These are phyloP conservation scores for Scaeva pyrastri DNA, from an alignment of 2,888 invertebrate genomes.

Conservation along the genomic window DNA sequence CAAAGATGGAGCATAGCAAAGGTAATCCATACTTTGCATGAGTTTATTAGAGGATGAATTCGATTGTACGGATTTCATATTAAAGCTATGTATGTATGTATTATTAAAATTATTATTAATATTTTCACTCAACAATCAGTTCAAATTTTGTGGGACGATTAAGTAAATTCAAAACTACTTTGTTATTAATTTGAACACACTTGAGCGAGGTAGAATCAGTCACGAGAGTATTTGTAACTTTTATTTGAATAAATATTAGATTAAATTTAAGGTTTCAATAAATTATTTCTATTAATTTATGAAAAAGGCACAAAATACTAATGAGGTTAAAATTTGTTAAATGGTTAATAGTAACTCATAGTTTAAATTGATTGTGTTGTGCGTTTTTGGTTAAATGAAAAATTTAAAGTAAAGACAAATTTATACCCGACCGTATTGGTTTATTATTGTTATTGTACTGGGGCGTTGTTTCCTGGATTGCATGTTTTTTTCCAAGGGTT, in stretches of 20 bases:
- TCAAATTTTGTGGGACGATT: not conserved
- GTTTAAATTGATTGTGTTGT: conserved; percentile 62
- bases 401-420: conserved; percentile 24
- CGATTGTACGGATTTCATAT: conserved; percentile 66
- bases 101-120: no score
- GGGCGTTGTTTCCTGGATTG: conserved; percentile 62
- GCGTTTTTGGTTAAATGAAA: conserved; percentile 43
- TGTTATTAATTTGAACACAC: conserved; percentile 51
- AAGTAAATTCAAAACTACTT: conserved; percentile 23
- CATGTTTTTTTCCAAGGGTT: conserved; percentile 45
- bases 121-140: conserved; percentile 39
- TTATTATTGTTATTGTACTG: conserved; percentile 74
- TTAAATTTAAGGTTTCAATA: conserved; percentile 30
- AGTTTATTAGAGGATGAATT: conserved; percentile 21
- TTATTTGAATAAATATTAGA: conserved; percentile 41
- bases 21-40: conserved; percentile 31
- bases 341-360: conserved; percentile 3
- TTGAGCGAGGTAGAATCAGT: conserved; percentile 50
- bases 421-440: conserved; percentile 57
- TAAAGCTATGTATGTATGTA: no score
- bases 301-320: conserved; percentile 58
- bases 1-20: conserved; percentile 26
- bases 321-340: conserved; percentile 42
- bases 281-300: conserved; percentile 22
- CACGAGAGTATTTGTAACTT: conserved; percentile 1